Conservation (phyloP, 35 echinoderm and acorn worm species). For the Stichopus chloronotus region DNA sequence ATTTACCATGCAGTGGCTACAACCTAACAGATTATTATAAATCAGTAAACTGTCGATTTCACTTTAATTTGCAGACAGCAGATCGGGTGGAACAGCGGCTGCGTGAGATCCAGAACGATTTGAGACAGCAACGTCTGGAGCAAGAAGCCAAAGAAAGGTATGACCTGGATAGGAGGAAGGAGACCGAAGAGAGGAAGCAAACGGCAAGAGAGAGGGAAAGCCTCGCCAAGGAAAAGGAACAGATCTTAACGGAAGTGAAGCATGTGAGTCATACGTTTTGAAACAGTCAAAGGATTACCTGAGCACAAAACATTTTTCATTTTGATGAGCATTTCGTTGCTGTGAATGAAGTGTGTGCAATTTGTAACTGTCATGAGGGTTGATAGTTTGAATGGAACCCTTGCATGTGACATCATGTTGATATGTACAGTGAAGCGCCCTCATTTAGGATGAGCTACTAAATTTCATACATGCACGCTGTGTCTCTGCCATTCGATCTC, state of each 20-base stretch:
- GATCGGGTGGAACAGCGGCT: constrained; percentile 69
- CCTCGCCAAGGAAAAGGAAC: neutral
- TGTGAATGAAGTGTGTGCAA: neutral
- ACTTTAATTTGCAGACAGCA: neutral
- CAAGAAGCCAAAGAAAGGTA: constrained; percentile 62
- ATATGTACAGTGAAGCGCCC: no score
- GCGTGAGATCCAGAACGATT: constrained; percentile 74
- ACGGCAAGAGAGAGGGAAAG: constrained; percentile 10
- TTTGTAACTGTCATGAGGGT: neutral
- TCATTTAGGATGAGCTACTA: no score
- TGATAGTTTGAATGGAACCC: neutral
- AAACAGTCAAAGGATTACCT: neutral
- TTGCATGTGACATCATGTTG: no score
- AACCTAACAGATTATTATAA: no score
- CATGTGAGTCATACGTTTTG: constrained; percentile 8
- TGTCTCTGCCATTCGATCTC: no score
- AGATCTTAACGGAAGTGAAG: constrained; percentile 57
- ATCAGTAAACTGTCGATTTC: no score
- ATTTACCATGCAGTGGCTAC: no score
- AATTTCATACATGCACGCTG: no score
- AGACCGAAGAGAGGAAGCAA: constrained; percentile 18
- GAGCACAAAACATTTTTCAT: neutral
- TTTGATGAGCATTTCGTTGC: neutral
- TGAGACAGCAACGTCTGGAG: constrained; percentile 66
- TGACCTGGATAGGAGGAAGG: constrained; percentile 23